Evolutionary conservation across 2,113 vertebrate species (phyloP), one percentile per base, ranked within the genome.

Genomic region (Sylvilagus bachmani): DNA sequence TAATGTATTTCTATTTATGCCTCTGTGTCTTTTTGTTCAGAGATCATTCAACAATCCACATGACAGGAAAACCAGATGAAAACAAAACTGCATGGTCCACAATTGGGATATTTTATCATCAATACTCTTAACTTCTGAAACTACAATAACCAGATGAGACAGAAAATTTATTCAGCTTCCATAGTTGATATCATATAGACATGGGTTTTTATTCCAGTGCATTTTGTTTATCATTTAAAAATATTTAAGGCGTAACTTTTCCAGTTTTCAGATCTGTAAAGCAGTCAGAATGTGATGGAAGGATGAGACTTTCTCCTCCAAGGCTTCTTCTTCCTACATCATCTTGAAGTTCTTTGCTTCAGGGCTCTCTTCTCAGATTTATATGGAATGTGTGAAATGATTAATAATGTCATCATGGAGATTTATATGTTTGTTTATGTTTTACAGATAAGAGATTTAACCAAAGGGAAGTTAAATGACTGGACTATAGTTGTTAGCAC

Each of bases 391-490:
- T 86, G 44, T 62, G 62, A 93, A 80, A 81, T 86, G 69, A 86
- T 81, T 66, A 80, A 36, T 94, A 71, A 73, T 73, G 31, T 22
- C 77, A 53, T 70, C 86, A 77, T 19, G 67, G 90, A 95, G 87
- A 77, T 73, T 33, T 53, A 27, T 83, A 7, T 96, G 78, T 94
- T 90, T 90, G 38, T 78, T 82, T 94, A 64, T 86, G 44, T 89
- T 85, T 92, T 82, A 83, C 24, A 82, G 81, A 21, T 33, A 96
- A 49, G 77, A n/a, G 61, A 82, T 13, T 77, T 90, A 93, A 73
- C 61, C 51, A 44, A 2, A 22, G 25, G 73, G 64, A 86, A 84
- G 90, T 84, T 81, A 64, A 94, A 86, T 71, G 31, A 75, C 75
- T 91, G 24, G 13, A 16, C 27, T 66, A 1, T 69, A 24, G 49